phyloP scores from a whole-genome alignment of 2,113 vertebrate genomes.

The Psammodynastes pulverulentus region DNA sequence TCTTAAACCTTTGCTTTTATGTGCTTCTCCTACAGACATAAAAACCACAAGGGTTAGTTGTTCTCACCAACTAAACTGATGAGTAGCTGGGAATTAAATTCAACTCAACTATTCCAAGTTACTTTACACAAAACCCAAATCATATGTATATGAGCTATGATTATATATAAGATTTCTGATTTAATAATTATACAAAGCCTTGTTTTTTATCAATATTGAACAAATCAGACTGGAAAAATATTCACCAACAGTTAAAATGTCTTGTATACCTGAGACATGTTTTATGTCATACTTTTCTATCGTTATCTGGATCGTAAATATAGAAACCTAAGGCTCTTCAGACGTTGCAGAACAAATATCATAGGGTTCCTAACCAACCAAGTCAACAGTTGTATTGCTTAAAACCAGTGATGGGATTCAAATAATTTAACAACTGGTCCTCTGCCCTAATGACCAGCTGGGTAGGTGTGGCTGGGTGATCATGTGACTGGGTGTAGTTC shows the following conservation, averaged over 20 bases:
- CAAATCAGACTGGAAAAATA: not conserved
- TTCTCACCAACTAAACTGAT: not conserved
- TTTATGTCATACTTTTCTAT: not conserved
- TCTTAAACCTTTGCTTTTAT: not conserved
- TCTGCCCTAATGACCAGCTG: too few relatives aligned
- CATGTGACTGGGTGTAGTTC: too few relatives aligned
- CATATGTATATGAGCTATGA: not conserved
- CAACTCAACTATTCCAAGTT: not conserved
- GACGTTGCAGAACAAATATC: not conserved
- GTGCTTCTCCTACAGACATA: not conserved
- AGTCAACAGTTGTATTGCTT: not conserved
- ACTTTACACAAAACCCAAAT: slow-evolving; percentile 1
- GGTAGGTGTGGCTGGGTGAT: too few relatives aligned
- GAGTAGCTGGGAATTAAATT: not conserved
- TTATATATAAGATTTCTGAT: not conserved
- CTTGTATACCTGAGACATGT: not conserved
- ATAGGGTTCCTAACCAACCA: not conserved
- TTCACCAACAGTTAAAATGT: not conserved
- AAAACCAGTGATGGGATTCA: too few relatives aligned
- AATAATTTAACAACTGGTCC: too few relatives aligned
- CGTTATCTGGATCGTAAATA: not conserved
- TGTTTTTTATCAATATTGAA: not conserved
- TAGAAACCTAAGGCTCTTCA: not conserved
- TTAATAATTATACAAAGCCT: not conserved
- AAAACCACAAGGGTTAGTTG: not conserved